Conservation (phyloP, 2,888 invertebrate species). For the Mesochorus sp. region DNA sequence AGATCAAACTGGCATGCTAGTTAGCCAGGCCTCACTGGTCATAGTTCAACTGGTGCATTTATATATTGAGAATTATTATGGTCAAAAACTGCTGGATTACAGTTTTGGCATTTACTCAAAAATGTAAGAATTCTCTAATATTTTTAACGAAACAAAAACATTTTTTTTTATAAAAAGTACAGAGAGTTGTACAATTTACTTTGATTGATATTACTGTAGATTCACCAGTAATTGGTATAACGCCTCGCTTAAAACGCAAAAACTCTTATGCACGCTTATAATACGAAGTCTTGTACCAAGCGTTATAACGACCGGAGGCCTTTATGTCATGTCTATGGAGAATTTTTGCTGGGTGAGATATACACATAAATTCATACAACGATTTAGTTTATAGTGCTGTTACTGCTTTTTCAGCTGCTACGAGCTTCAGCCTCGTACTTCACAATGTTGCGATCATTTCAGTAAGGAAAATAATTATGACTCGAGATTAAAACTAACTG, state of each 20-base stretch:
- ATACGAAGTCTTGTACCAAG: conserved; percentile 16
- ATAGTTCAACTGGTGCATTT: not conserved
- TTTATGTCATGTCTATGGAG: conserved; percentile 12
- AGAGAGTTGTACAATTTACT: not conserved
- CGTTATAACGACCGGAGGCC: conserved; percentile 16
- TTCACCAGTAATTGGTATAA: conserved; percentile 14
- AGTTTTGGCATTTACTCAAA: conserved; percentile 2
- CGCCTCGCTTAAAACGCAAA: not conserved
- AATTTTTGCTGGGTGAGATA: conserved; percentile 26
- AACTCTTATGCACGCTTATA: not conserved
- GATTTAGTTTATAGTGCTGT: not conserved
- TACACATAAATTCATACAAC: too few species aligned
- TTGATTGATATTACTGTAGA: not conserved
- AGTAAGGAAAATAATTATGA: not conserved
- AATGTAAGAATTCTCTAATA: too few species aligned
- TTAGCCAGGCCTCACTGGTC: not conserved
- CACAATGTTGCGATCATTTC: conserved; percentile 12
- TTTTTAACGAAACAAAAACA: too few species aligned
- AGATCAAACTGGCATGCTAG: not conserved
- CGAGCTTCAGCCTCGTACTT: conserved; percentile 24
- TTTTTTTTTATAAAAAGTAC: too few species aligned
- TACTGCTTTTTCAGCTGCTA: not conserved
- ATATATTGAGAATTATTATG: conserved; percentile 30
- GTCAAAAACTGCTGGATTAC: conserved; percentile 15
- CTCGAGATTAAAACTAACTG: too few species aligned